Conservation (phyloP, 2,113 vertebrate genomes). For the Cinclus mexicanus region DNA sequence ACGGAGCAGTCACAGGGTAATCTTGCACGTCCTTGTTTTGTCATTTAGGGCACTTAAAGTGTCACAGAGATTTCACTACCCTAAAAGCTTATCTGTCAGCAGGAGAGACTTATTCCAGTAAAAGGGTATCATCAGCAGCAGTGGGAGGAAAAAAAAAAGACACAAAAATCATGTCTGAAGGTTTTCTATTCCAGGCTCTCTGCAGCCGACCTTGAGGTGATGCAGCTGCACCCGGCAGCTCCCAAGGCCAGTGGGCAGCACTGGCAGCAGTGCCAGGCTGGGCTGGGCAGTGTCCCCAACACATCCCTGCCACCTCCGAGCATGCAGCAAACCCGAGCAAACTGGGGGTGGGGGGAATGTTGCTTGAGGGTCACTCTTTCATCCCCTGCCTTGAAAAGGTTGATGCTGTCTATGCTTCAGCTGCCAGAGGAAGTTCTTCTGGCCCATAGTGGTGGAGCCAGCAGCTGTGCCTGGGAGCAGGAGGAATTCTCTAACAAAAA, state of each 20-base stretch:
- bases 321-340: fast-evolving
- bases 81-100: slow-evolving; percentile 72
- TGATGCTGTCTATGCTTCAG: fast-evolving
- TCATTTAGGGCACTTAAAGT: slow-evolving; percentile 69
- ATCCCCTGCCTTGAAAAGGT: fast-evolving
- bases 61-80: slow-evolving; percentile 62
- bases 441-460: not conserved
- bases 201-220: not conserved
- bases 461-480: not conserved
- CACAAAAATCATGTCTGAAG: not conserved
- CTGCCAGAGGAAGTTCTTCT: not conserved
- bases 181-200: not conserved
- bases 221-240: not conserved
- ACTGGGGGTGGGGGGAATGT: not conserved
- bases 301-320: not conserved
- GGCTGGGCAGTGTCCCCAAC: not conserved
- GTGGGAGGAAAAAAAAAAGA: not conserved
- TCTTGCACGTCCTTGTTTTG: slow-evolving; percentile 69
- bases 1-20: not conserved
- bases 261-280: not conserved
- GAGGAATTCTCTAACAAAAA: not conserved
- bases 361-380: not conserved
- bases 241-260: not conserved
- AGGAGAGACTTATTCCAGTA: slow-evolving; percentile 62
- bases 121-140: slow-evolving; percentile 60